Percentiles rank a stretch among this genome's conserved stretches.
Evolutionary conservation across 2,888 invertebrate species (phyloP).

Genomic region (Clunio marinus): DNA sequence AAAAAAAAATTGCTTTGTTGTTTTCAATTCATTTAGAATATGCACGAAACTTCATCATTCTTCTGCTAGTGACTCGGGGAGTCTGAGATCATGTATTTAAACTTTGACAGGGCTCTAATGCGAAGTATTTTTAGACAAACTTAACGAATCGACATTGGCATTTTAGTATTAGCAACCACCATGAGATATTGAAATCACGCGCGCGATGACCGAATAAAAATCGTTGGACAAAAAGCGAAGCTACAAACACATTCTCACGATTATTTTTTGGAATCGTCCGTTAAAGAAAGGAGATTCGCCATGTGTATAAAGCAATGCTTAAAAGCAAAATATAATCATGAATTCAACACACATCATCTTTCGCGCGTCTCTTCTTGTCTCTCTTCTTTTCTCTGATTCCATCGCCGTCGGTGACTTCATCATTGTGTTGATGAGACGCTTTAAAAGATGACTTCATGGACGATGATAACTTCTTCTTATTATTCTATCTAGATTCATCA

Average conservation of each 20-base stretch:
- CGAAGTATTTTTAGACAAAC: neutral
- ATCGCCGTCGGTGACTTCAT: neutral
- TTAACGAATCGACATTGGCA: conserved; percentile 3
- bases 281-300: neutral
- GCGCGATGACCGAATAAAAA: neutral
- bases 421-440: neutral
- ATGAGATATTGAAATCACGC: conserved; percentile 12
- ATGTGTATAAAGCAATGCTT: neutral
- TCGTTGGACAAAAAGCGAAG: neutral
- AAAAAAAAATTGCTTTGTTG: no score
- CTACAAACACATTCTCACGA: neutral
- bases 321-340: neutral
- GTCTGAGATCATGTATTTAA: conserved; percentile 9
- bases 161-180: no score
- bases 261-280: neutral
- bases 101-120: conserved; percentile 5
- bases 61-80: neutral
- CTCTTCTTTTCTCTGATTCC: neutral
- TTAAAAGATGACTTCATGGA: conserved; percentile 8
- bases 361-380: neutral
- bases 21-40: no score
- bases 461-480: neutral
- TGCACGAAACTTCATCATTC: no score
- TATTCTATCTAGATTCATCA: no score
- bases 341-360: neutral